Evolutionary conservation across 2,797 vertebrate genomes (phyloP).

Genomic region (Emydoidea blandingii): DNA sequence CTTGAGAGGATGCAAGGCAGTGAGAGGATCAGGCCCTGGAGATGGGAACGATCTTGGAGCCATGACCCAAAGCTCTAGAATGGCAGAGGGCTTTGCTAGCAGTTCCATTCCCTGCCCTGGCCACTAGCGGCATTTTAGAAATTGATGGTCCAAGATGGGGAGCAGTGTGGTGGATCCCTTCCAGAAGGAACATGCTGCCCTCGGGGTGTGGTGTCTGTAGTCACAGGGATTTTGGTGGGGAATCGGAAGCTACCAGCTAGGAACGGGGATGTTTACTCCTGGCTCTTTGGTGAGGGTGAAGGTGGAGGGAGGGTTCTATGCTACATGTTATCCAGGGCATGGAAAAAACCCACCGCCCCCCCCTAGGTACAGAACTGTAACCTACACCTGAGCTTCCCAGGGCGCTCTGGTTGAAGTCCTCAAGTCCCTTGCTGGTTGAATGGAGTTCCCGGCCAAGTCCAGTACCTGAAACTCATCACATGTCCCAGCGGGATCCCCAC

Average conservation of each 20-base stretch:
- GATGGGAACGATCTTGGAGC: background rate
- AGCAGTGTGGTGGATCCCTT: background rate
- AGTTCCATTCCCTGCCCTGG: background rate
- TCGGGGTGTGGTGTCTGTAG: accelerated
- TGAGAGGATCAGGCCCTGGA: background rate
- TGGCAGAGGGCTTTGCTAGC: background rate
- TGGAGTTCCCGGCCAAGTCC: background rate
- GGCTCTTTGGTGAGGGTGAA: background rate
- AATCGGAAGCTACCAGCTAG: background rate
- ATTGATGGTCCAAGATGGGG: background rate
- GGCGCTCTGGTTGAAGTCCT: background rate
- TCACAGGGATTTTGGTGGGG: background rate
- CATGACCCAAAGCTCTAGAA: background rate
- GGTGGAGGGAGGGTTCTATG: background rate
- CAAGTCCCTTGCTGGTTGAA: background rate
- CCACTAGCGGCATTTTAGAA: too few species aligned
- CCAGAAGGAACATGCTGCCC: background rate
- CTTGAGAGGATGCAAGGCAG: background rate
- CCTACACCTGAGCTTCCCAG: background rate
- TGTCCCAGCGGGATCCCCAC: background rate
- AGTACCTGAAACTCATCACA: background rate
- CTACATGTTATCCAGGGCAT: background rate
- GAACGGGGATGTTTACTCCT: background rate
- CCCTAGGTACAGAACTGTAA: background rate
- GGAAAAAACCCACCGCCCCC: background rate